phyloP scores from a whole-genome alignment of 2,113 vertebrate genomes.

The Poeciliopsis prolifica region DNA sequence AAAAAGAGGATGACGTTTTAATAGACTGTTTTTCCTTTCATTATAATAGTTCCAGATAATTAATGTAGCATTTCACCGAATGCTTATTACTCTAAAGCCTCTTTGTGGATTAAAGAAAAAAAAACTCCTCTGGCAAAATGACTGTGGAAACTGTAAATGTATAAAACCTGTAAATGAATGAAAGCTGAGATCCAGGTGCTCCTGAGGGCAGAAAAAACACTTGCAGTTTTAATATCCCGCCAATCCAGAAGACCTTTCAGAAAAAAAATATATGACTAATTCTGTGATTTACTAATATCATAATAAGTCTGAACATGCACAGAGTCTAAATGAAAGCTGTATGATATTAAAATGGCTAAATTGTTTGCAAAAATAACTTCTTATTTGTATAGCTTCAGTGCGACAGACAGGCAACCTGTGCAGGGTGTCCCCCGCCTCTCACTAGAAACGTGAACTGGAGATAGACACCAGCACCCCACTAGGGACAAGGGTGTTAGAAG shows the following conservation, averaged over 20 bases:
- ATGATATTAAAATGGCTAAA: neutral
- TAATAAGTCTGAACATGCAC: neutral
- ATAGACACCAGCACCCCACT: no score
- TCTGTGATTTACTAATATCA: neutral
- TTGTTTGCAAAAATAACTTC: no score
- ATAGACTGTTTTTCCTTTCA: constrained; percentile 62
- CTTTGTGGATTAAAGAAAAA: constrained; percentile 58
- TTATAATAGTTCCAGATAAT: constrained; percentile 68
- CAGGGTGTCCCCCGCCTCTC: no score
- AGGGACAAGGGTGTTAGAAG: no score
- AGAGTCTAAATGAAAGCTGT: neutral
- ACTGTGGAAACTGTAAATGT: constrained; percentile 25
- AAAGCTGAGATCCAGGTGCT: constrained; percentile 16
- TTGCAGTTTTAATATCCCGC: constrained; percentile 11
- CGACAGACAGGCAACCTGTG: no score
- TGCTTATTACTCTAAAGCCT: constrained; percentile 66
- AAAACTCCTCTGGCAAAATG: constrained; percentile 39
- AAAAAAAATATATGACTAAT: neutral
- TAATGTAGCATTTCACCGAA: constrained; percentile 64
- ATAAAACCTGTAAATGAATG: constrained; percentile 29
- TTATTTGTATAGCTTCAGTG: neutral
- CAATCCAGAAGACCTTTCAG: constrained; percentile 2
- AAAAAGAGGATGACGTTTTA: constrained; percentile 57
- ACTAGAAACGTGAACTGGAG: no score
- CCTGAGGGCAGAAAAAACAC: neutral